Percentiles rank a stretch among this genome's conserved stretches.
Conservation (phyloP, 2,797 vertebrate species). For the Smutsia temminckii region DNA sequence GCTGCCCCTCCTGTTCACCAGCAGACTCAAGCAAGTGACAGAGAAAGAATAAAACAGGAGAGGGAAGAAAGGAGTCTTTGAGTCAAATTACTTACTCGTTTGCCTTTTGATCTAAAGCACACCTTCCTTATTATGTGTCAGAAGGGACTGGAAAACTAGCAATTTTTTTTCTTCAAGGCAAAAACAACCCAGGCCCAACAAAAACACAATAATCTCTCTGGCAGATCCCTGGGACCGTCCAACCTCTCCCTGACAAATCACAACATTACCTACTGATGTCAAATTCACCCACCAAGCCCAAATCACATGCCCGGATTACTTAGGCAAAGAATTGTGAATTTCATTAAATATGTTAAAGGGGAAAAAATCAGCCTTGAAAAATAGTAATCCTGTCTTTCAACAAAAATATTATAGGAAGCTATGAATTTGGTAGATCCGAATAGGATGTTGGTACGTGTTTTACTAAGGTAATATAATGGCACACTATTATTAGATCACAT, state of each 20-base stretch:
- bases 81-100: constrained; percentile 62
- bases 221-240: constrained; percentile 68
- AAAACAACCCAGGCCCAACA: constrained; percentile 61
- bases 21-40: background rate
- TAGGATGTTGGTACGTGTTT: constrained; percentile 99
- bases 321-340: constrained; percentile 86
- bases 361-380: constrained; percentile 88
- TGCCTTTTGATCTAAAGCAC: constrained; percentile 61
- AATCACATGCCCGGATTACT: constrained; percentile 78
- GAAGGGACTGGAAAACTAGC: constrained; percentile 61
- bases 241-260: constrained; percentile 83
- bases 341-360: constrained; percentile 90
- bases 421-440: constrained; percentile 99
- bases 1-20: background rate
- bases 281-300: constrained; percentile 80
- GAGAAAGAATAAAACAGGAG: background rate
- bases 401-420: constrained; percentile 99
- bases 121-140: constrained; percentile 47
- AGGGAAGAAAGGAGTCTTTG: background rate
- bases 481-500: constrained; percentile 99
- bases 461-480: constrained; percentile 99
- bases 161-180: constrained; percentile 65
- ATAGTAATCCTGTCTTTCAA: constrained; percentile 98
- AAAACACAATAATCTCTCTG: constrained; percentile 79
- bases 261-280: constrained; percentile 76